A percentile compares a stretch with the other conserved stretches of the same genome.
phyloP scores from a whole-genome alignment of 2,888 invertebrate genomes.

The Protonemura montana region DNA sequence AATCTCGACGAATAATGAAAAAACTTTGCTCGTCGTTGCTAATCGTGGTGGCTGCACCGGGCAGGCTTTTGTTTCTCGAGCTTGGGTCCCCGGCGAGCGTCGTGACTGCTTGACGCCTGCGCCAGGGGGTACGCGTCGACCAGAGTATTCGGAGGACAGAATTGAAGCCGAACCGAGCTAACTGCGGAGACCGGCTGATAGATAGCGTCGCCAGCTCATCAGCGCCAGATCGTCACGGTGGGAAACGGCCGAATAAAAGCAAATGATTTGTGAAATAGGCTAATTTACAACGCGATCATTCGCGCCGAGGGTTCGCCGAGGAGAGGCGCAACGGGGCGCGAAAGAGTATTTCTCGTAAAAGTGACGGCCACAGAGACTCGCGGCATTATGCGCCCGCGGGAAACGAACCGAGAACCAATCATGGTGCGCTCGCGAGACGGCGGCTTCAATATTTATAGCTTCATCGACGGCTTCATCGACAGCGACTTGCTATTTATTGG shows the following conservation, averaged over 20 bases:
- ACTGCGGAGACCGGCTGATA: neutral
- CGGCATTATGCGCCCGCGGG: neutral
- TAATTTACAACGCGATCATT: neutral
- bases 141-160: too few relatives aligned
- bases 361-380: neutral
- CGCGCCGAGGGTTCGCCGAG: neutral
- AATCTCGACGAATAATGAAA: neutral
- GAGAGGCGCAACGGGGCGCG: neutral
- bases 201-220: neutral
- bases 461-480: too few relatives aligned
- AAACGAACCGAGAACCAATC: neutral
- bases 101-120: too few relatives aligned
- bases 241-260: neutral
- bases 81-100: too few relatives aligned
- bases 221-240: neutral
- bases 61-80: neutral
- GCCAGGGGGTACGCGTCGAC: too few relatives aligned
- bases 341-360: neutral
- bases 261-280: neutral
- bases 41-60: neutral
- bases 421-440: neutral
- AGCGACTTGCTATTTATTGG: too few relatives aligned
- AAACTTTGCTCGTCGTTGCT: neutral
- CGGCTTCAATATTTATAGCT: constrained; percentile 4
- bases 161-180: too few relatives aligned